Evolutionary conservation across 2,113 vertebrate species (phyloP).

Genomic region (Corvus moneduloides): DNA sequence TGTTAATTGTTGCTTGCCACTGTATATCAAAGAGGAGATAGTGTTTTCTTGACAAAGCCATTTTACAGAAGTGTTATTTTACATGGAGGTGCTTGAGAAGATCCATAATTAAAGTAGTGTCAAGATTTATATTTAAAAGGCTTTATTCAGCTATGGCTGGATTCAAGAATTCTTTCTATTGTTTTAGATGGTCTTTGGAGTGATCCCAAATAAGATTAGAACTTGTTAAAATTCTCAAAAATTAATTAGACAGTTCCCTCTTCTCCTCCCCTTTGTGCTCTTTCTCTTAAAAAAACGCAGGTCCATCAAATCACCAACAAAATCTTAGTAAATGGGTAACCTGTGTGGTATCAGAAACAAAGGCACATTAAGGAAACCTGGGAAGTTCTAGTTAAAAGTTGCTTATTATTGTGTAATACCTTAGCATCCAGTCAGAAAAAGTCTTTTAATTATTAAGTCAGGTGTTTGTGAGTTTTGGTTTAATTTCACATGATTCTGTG

Average conservation of each 20-base stretch:
- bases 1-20: slow-evolving; percentile 2
- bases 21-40: background rate
- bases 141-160: background rate
- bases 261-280: background rate
- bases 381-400: background rate
- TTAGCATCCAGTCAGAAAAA: background rate
- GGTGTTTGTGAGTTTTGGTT: rapidly evolving
- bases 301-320: background rate
- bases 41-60: slow-evolving; percentile 8
- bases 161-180: background rate
- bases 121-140: background rate
- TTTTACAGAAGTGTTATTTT: background rate
- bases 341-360: background rate
- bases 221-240: background rate
- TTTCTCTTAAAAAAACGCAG: background rate
- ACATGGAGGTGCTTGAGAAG: background rate
- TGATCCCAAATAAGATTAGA: background rate
- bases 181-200: background rate
- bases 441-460: background rate
- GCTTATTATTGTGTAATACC: background rate
- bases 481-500: background rate
- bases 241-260: background rate
- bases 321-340: background rate
- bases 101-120: background rate
- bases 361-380: background rate